Percentiles rank a stretch among this genome's conserved stretches.
Evolutionary conservation across 2,113 vertebrate species (phyloP).

Genomic region (Ammospiza nelsoni): DNA sequence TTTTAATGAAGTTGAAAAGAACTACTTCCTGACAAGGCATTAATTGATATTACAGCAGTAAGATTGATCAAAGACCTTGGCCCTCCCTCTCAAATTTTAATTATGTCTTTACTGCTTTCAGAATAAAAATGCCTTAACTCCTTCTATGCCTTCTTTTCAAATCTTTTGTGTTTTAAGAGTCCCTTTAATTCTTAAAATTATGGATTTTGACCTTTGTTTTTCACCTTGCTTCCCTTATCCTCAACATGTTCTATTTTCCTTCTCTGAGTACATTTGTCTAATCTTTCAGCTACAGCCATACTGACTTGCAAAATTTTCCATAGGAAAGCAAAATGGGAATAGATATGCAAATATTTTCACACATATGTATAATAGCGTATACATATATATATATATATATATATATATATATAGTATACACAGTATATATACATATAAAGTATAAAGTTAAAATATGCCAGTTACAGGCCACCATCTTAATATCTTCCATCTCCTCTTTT

Average conservation of each 20-base stretch:
- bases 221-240: neutral
- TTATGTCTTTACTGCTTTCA: neutral
- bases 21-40: neutral
- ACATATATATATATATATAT: too few relatives aligned
- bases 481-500: neutral
- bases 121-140: neutral
- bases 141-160: neutral
- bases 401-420: too few relatives aligned
- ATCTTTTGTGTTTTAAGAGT: neutral
- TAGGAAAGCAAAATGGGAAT: neutral
- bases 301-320: neutral
- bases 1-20: neutral
- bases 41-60: neutral
- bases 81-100: neutral
- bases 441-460: neutral
- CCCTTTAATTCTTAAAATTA: neutral
- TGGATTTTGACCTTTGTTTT: neutral
- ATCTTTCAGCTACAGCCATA: neutral
- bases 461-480: neutral
- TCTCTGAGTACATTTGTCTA: neutral
- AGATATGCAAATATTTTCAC: neutral
- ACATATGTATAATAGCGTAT: too few relatives aligned
- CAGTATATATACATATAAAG: neutral
- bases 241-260: neutral
- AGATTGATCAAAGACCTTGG: neutral